A percentile compares a stretch with the other conserved stretches of the same genome.
Conservation (phyloP, 2,113 vertebrate genomes). For the Antechinus flavipes region DNA sequence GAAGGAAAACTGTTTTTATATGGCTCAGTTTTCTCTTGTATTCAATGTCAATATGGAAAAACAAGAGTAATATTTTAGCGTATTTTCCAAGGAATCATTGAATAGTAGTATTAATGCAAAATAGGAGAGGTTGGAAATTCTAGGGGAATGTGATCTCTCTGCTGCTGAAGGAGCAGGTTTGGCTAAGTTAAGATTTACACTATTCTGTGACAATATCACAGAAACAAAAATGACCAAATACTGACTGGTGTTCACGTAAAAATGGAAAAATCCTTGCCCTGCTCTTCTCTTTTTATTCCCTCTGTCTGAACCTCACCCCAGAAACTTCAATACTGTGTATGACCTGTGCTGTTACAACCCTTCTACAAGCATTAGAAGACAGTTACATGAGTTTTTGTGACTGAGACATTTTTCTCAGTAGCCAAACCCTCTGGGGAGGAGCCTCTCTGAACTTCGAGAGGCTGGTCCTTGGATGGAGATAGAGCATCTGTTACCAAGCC, state of each 20-base stretch:
- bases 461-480: not conserved
- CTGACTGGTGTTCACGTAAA: not conserved
- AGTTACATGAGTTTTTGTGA: not conserved
- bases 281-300: not conserved
- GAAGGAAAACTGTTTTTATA: not conserved
- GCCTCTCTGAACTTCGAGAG: not conserved
- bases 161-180: not conserved
- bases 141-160: not conserved
- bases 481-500: not conserved
- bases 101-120: not conserved
- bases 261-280: not conserved
- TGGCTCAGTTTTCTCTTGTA: not conserved
- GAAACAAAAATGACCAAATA: not conserved
- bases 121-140: not conserved
- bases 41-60: not conserved
- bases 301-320: not conserved
- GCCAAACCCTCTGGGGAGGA: not conserved
- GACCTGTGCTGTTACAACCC: not conserved
- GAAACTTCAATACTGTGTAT: not conserved
- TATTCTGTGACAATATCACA: not conserved
- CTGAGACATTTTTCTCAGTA: not conserved
- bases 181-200: not conserved
- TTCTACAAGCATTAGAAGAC: not conserved
- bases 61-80: not conserved
- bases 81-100: not conserved